Conservation (phyloP, 2,113 vertebrate species). For the Gopherus evgoodei region DNA sequence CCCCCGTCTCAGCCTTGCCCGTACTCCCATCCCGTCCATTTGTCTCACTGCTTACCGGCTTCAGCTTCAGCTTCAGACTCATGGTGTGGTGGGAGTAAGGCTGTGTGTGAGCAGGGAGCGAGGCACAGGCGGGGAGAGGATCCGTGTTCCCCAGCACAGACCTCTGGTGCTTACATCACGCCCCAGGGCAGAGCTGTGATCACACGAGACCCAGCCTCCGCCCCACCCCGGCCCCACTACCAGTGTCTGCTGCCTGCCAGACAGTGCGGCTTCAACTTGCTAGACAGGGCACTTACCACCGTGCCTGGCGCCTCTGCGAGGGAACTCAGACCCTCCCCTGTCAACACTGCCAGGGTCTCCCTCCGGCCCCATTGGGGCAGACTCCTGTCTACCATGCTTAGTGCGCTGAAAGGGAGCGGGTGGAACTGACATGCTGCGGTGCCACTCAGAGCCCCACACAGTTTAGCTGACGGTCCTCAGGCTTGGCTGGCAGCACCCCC, state of each 20-base stretch:
- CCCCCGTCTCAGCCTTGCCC: not conserved
- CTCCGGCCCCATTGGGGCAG: not conserved
- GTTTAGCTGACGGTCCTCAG: not conserved
- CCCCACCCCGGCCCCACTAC: not conserved
- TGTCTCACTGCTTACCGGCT: constrained; percentile 78
- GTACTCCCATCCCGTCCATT: not conserved
- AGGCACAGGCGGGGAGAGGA: not conserved
- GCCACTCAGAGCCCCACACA: not conserved
- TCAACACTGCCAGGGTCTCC: not conserved
- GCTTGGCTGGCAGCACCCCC: not conserved
- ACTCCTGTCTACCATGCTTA: not conserved
- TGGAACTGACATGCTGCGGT: not conserved
- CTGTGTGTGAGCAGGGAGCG: not conserved
- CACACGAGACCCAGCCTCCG: not conserved
- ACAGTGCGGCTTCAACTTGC: not conserved
- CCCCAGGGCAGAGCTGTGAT: not conserved
- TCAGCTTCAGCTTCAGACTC: constrained; percentile 82
- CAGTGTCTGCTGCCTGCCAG: not conserved
- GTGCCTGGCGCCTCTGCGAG: not conserved
- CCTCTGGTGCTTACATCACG: not conserved
- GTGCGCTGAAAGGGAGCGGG: not conserved
- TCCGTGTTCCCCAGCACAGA: not conserved
- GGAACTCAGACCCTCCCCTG: not conserved
- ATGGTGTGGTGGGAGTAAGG: constrained; percentile 67
- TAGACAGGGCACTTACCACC: not conserved